Evolutionary conservation across 2,888 invertebrate species (phyloP).

Genomic region (Meandrusa payeni): DNA sequence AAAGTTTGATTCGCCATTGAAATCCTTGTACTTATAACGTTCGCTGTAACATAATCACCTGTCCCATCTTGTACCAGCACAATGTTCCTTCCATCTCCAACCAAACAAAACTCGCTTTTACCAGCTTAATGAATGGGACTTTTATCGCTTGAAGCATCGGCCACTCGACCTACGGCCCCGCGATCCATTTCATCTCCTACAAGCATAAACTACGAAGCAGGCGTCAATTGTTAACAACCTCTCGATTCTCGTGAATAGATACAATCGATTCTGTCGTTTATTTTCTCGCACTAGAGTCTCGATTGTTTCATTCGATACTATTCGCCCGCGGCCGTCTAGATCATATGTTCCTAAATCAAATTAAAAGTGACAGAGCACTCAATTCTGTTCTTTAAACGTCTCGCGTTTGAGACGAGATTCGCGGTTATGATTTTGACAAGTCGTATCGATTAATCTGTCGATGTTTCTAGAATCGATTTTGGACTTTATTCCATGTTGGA

Average conservation of each 20-base stretch:
- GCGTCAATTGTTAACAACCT: slow-evolving; percentile 78
- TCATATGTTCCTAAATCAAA: slow-evolving; percentile 47
- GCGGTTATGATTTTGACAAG: slow-evolving; percentile 59
- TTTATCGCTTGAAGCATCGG: slow-evolving; percentile 30
- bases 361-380: slow-evolving; percentile 40
- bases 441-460: slow-evolving; percentile 49
- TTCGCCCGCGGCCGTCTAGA: slow-evolving; percentile 45
- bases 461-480: slow-evolving; percentile 31
- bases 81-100: slow-evolving; percentile 48
- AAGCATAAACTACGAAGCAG: slow-evolving; percentile 72
- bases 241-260: slow-evolving; percentile 75
- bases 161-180: slow-evolving; percentile 66
- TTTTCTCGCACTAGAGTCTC: slow-evolving; percentile 64
- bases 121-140: slow-evolving; percentile 22
- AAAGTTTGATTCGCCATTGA: slow-evolving; percentile 24
- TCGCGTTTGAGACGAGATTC: slow-evolving; percentile 47
- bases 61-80: slow-evolving; percentile 56
- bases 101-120: slow-evolving; percentile 43
- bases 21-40: slow-evolving; percentile 44
- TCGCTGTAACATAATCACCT: slow-evolving; percentile 57
- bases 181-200: slow-evolving; percentile 74
- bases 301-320: slow-evolving; percentile 68
- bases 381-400: slow-evolving; percentile 47
- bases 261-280: slow-evolving; percentile 71
- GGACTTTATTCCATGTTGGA: slow-evolving; percentile 31